Conservation (phyloP, 2,113 vertebrate genomes). For the Myxocyprinus asiaticus region DNA sequence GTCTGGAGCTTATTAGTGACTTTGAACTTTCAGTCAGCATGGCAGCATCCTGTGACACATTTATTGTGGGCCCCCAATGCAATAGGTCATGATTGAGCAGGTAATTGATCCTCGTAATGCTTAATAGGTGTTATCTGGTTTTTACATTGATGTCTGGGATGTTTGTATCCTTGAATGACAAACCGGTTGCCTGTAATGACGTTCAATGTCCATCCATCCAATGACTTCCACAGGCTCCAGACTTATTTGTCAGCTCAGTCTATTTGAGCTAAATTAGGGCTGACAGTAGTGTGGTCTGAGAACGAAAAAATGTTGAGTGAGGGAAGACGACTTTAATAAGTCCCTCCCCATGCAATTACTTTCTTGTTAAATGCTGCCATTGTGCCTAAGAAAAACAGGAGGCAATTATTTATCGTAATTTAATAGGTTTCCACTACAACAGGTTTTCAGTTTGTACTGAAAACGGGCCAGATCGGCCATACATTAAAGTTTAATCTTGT, state of each 20-base stretch:
- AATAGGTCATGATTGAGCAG: background rate
- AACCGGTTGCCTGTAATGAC: background rate
- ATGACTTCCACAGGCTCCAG: background rate
- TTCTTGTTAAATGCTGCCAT: conserved; percentile 42
- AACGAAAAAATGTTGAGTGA: background rate
- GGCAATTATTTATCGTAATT: conserved; percentile 55
- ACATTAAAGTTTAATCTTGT: conserved; percentile 26
- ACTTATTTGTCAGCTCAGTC: conserved; percentile 7
- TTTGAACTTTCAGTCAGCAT: no score
- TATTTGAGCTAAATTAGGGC: conserved; percentile 30
- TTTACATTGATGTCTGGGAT: background rate
- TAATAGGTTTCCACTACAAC: conserved; percentile 44
- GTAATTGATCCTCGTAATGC: background rate
- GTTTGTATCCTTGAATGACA: background rate
- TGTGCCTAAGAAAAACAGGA: conserved; percentile 21
- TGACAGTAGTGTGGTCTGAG: background rate
- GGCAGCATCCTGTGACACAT: conserved; percentile 11
- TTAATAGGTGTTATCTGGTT: background rate
- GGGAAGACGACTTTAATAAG: conserved; percentile 40
- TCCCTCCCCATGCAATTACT: conserved; percentile 34
- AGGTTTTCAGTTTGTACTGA: conserved; percentile 44
- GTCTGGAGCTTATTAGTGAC: background rate
- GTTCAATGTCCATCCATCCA: background rate
- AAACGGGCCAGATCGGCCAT: background rate
- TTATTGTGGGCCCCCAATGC: background rate